Evolutionary conservation across 2,113 vertebrate species (phyloP).

Genomic region (Notarius quadriscutis): DNA sequence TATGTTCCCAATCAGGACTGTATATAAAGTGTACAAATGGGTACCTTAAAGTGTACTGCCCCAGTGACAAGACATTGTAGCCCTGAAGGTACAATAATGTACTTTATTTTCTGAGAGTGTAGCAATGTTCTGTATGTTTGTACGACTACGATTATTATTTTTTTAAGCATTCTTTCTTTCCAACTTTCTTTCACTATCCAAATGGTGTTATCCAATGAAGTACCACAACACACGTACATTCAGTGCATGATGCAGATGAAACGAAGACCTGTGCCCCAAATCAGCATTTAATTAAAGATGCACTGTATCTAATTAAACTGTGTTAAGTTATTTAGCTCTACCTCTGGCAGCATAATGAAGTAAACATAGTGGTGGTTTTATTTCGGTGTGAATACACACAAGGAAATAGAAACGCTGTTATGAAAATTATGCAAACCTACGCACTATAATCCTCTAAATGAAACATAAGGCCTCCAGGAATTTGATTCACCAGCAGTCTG

Average conservation of each 20-base stretch:
- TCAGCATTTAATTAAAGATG: constrained; percentile 61
- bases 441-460: neutral
- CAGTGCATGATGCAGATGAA: neutral
- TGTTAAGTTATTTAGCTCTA: constrained; percentile 68
- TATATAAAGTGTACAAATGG: too few relatives aligned
- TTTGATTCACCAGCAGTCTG: neutral
- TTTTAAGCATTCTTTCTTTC: neutral
- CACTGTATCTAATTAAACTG: constrained; percentile 69
- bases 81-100: too few relatives aligned
- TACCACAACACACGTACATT: neutral
- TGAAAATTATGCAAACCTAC: neutral
- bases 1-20: too few relatives aligned
- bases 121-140: neutral
- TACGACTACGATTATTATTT: neutral
- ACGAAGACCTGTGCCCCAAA: neutral
- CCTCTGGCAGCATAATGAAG: constrained; percentile 64
- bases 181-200: neutral
- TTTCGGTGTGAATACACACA: constrained; percentile 62
- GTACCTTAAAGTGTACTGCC: too few relatives aligned
- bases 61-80: too few relatives aligned
- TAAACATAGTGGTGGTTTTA: constrained; percentile 56
- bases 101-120: too few relatives aligned
- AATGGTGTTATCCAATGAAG: neutral
- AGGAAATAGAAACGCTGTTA: constrained; percentile 2
- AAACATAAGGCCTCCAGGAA: neutral